These are phyloP conservation scores for Cotesia typhae DNA, from an alignment of 1,140 invertebrate genomes.

Conservation along the genomic window DNA sequence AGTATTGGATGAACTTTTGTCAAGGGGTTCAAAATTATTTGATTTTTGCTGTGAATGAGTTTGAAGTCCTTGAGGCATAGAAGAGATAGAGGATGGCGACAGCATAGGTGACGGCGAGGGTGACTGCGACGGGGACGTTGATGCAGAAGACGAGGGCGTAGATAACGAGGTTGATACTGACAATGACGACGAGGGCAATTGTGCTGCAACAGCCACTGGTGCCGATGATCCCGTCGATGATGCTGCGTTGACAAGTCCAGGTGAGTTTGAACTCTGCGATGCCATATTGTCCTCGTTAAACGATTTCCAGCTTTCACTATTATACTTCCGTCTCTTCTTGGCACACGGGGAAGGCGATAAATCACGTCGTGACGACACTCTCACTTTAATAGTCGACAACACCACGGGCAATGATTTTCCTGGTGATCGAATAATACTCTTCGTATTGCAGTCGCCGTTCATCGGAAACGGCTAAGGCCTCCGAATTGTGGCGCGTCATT, in stretches of 20 bases:
- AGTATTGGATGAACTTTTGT: constrained; percentile 62
- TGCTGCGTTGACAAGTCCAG: constrained; percentile 36
- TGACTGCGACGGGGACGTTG: constrained; percentile 15
- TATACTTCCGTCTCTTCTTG: constrained; percentile 11
- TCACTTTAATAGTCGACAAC: constrained; percentile 40
- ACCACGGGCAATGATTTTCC: constrained; percentile 32
- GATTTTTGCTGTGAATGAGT: constrained; percentile 47
- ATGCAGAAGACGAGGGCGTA: constrained; percentile 4
- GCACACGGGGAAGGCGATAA: constrained; percentile 20
- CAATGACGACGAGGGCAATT: constrained; percentile 21
- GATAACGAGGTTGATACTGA: constrained; percentile 23
- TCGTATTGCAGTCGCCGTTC: constrained; percentile 23
- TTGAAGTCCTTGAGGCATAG: constrained; percentile 27
- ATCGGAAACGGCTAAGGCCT: constrained; percentile 32
- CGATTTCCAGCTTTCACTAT: constrained; percentile 22
- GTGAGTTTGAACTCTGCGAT: constrained; percentile 50
- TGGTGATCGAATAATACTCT: constrained; percentile 24
- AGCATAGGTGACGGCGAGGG: constrained; percentile 8
- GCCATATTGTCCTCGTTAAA: constrained; percentile 46
- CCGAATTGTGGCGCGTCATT: constrained; percentile 38
- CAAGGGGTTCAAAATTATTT: constrained; percentile 60
- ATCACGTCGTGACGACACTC: constrained; percentile 33
- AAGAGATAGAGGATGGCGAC: background rate
- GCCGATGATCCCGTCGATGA: background rate
- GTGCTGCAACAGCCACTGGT: constrained; percentile 2